Evolutionary conservation across 2,888 invertebrate species (phyloP).

Genomic region (Drosophila borborema): DNA sequence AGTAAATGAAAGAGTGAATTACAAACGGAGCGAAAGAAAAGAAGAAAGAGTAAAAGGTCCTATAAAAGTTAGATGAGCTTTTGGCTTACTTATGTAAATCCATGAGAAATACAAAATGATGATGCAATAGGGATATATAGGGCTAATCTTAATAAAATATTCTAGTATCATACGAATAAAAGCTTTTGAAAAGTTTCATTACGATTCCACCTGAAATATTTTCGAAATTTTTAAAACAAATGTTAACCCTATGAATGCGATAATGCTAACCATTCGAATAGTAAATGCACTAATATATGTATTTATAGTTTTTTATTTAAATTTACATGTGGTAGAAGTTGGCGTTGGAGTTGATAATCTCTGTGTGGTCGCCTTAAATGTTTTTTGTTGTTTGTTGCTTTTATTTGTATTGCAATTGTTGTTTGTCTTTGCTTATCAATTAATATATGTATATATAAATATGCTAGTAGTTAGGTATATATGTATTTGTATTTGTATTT

Average conservation of each 20-base stretch:
- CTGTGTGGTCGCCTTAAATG: slow-evolving; percentile 18
- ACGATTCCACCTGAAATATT: too few species aligned
- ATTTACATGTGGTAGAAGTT: slow-evolving; percentile 61
- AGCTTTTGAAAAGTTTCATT: background rate
- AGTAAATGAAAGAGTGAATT: too few species aligned
- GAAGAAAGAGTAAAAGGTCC: too few species aligned
- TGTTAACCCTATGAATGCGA: too few species aligned
- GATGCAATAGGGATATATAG: background rate
- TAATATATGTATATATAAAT: slow-evolving; percentile 29
- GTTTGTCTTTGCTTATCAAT: slow-evolving; percentile 24
- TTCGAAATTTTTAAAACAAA: background rate
- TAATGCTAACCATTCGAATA: too few species aligned
- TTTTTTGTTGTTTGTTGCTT: slow-evolving; percentile 9
- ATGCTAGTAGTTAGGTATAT: slow-evolving; percentile 16
- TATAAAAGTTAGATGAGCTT: too few species aligned
- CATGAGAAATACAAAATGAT: background rate
- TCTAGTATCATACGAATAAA: background rate
- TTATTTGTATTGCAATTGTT: slow-evolving; percentile 31
- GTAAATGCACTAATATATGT: slow-evolving; percentile 14
- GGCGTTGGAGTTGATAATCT: slow-evolving; percentile 45
- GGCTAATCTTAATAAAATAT: background rate
- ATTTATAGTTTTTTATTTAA: slow-evolving; percentile 54
- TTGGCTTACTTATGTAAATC: too few species aligned
- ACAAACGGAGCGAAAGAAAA: too few species aligned
- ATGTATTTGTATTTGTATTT: slow-evolving; percentile 16